Evolutionary conservation across 2,797 vertebrate genomes (phyloP), one percentile per base, ranked within the genome.

Genomic region (Thamnophis elegans): DNA sequence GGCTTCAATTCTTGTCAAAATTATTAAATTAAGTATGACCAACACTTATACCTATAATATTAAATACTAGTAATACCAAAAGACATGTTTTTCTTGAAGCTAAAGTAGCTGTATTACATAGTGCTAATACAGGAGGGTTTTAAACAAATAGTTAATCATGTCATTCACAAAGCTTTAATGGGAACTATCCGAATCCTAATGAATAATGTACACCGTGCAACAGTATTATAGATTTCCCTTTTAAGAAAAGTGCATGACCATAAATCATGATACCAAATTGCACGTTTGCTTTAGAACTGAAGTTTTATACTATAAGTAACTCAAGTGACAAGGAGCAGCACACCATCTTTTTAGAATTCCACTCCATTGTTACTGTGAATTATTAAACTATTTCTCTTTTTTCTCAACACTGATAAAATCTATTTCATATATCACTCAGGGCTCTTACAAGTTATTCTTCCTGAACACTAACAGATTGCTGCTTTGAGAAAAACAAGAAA

Each of bases 141-240:
- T 4, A 47, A 68, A 47, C 58, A 88, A 22, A 60, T 16, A 4
- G 6, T 82, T 86, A 58, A 94, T 78, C 26, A 28, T 1, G 18
- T 20, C 93, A 95, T 60, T 25, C 59, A 60, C n/a, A 56, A 93
- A 89, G 89, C 87, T 91, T 58, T 56, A 91, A 94, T 91, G 87
- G 85, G 85, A 94, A n/a, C 25, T 53, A 93, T 89, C 20, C 54
- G 91, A 89, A 42, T 2, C 22, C 13, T 58, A 92, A 82, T 13
- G 68, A 95, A 65, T 85, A 90, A 85, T 54, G 91, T 18, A 92
- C 1, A 65, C 56, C 87, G 42, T 68, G 89, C 68, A 93, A 78
- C 32, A 88, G 68, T 92, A 94, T 14, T 78, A 85, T 55, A 85
- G 54, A 92, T 91, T 90, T 85, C 36, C 56, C 65, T 53, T 93